Percentiles rank a stretch among this genome's conserved stretches.
phyloP scores from a whole-genome alignment of 2,113 vertebrate species.

The Scomber scombrus region DNA sequence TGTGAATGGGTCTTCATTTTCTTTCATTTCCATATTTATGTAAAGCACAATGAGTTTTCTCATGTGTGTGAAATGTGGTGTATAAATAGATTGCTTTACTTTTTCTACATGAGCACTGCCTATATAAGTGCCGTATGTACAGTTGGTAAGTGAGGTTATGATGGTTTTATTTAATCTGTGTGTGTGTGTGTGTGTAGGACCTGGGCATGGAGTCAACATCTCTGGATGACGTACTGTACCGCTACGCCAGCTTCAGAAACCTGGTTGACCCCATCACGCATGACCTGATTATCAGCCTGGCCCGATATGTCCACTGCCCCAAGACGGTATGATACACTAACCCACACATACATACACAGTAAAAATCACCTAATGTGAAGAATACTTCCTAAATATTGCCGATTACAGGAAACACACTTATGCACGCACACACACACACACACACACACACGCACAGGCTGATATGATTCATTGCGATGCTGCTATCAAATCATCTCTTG shows the following conservation, averaged over 20 bases:
- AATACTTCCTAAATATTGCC: constrained; percentile 6
- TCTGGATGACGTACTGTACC: constrained; percentile 95
- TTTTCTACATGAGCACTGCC: background rate
- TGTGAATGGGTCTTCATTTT: background rate
- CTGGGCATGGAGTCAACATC: constrained; percentile 99
- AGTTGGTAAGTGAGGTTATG: background rate
- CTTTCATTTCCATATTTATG: background rate
- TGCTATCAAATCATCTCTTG: constrained; percentile 53
- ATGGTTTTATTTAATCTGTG: constrained; percentile 35
- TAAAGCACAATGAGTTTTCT: background rate
- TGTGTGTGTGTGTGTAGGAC: constrained; percentile 86
- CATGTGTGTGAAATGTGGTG: constrained; percentile 22
- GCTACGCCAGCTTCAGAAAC: constrained; percentile 98
- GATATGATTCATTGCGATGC: constrained; percentile 19
- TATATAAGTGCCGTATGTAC: background rate
- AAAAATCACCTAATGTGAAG: background rate
- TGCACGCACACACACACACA: background rate
- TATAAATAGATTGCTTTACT: background rate
- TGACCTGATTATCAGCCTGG: constrained; percentile 97
- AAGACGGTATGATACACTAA: constrained; percentile 87
- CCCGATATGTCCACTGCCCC: constrained; percentile 96
- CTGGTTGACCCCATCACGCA: constrained; percentile 99
- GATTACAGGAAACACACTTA: background rate
- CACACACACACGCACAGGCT: background rate
- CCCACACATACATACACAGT: constrained; percentile 9